A percentile compares a stretch with the other conserved stretches of the same genome.
Conservation (phyloP, 1,140 invertebrate genomes). For the Drosophila bipectinata region DNA sequence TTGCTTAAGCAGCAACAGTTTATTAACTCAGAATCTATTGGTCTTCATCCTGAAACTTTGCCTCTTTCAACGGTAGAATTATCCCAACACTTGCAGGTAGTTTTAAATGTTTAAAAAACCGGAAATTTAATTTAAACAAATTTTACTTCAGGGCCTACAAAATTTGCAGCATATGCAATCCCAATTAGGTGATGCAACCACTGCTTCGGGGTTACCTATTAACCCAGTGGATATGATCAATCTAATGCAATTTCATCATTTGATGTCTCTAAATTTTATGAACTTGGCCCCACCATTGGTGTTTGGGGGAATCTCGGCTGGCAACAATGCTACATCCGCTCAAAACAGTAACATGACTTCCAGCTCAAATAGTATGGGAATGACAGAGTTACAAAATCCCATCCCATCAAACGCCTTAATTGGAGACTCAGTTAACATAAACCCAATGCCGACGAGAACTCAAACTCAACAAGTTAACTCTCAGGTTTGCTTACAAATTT, state of each 20-base stretch:
- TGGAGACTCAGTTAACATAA: conserved; percentile 19
- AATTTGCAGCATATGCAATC: conserved; percentile 75
- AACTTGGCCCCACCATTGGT: conserved; percentile 83
- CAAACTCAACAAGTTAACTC: conserved; percentile 40
- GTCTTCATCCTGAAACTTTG: conserved; percentile 17
- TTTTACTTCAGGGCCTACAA: conserved; percentile 59
- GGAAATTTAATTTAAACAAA: conserved; percentile 1
- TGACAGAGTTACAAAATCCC: conserved; percentile 1
- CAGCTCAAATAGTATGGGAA: neutral
- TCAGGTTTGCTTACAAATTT: conserved; percentile 32
- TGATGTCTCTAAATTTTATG: conserved; percentile 84
- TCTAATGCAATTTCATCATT: conserved; percentile 93
- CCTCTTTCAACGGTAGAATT: conserved; percentile 22
- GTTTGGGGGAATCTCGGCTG: conserved; percentile 52
- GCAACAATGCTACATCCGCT: conserved; percentile 2
- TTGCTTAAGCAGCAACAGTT: conserved; percentile 62
- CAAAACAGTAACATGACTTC: conserved; percentile 36
- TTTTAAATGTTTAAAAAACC: neutral
- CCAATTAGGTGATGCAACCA: conserved; percentile 58
- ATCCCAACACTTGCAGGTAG: conserved; percentile 41
- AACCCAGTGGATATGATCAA: conserved; percentile 86
- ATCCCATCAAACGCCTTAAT: neutral
- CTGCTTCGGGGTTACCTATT: conserved; percentile 56
- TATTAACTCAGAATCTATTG: conserved; percentile 29
- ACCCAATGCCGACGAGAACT: neutral